Conservation (phyloP, 2,797 vertebrate species). For the Chaenodraco wilsoni region DNA sequence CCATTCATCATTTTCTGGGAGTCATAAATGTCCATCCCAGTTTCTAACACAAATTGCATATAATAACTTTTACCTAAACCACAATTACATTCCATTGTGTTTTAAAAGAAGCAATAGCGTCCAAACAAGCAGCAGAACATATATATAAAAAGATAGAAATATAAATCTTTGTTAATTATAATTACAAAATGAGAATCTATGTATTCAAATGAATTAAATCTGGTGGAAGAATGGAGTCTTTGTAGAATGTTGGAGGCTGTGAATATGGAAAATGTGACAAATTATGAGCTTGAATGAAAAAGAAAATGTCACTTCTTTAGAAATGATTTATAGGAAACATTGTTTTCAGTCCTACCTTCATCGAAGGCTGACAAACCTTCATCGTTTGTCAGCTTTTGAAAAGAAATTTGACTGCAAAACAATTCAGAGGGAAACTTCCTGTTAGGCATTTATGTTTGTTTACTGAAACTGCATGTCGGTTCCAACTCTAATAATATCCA, state of each 20-base stretch:
- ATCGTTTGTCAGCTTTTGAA: slow-evolving; percentile 72
- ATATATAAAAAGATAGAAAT: too few relatives aligned
- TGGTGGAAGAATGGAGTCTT: background rate
- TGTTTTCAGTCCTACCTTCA: slow-evolving; percentile 53
- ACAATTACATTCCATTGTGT: background rate
- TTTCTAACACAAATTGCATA: background rate
- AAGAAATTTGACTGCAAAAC: slow-evolving; percentile 67
- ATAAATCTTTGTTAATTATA: background rate
- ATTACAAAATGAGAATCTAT: background rate
- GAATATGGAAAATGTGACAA: slow-evolving; percentile 21
- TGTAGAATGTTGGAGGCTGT: slow-evolving; percentile 7
- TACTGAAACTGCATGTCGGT: background rate
- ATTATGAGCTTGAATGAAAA: background rate
- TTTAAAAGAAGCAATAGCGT: background rate
- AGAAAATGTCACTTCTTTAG: background rate
- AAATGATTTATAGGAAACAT: background rate
- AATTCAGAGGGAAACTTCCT: slow-evolving; percentile 12
- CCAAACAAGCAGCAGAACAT: background rate
- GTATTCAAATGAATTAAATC: background rate
- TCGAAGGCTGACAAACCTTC: slow-evolving; percentile 42
- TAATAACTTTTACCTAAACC: background rate
- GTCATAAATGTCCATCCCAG: too few relatives aligned
- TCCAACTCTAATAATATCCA: background rate
- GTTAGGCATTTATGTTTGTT: background rate
- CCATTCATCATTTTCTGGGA: too few relatives aligned